These are phyloP conservation scores for Laupala kohalensis DNA, from an alignment of 1,140 invertebrate genomes.

Conservation along the genomic window DNA sequence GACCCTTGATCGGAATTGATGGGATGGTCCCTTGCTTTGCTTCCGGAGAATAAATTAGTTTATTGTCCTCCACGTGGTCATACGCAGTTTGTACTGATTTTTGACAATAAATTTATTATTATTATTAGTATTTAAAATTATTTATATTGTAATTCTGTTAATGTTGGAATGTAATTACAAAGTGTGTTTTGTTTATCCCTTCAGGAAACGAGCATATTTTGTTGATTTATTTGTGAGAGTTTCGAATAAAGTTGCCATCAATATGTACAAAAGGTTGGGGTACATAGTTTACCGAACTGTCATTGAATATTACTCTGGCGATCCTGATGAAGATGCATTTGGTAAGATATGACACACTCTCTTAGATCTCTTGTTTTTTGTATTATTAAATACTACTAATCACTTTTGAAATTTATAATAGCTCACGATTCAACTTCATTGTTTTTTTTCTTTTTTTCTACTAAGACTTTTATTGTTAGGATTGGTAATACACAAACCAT, in stretches of 20 bases:
- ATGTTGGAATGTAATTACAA: too few species aligned
- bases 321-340: constrained; percentile 97
- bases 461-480: neutral
- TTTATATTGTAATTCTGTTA: too few species aligned
- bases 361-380: neutral
- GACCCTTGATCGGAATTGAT: too few species aligned
- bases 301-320: constrained; percentile 93
- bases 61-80: too few species aligned
- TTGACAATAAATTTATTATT: too few species aligned
- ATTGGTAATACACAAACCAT: too few species aligned
- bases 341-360: constrained; percentile 49
- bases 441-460: too few species aligned
- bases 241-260: constrained; percentile 92
- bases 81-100: too few species aligned
- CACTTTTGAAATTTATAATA: constrained; percentile 10
- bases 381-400: neutral
- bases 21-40: too few species aligned
- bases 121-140: too few species aligned
- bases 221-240: constrained; percentile 98
- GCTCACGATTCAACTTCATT: constrained; percentile 5
- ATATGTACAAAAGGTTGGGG: constrained; percentile 95
- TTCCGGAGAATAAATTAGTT: too few species aligned
- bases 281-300: constrained; percentile 94
- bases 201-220: constrained; percentile 89
- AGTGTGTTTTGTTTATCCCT: too few species aligned